A percentile compares a stretch with the other conserved stretches of the same genome.
phyloP scores from a whole-genome alignment of 2,888 invertebrate species.

The Heterodera filipjevi region DNA sequence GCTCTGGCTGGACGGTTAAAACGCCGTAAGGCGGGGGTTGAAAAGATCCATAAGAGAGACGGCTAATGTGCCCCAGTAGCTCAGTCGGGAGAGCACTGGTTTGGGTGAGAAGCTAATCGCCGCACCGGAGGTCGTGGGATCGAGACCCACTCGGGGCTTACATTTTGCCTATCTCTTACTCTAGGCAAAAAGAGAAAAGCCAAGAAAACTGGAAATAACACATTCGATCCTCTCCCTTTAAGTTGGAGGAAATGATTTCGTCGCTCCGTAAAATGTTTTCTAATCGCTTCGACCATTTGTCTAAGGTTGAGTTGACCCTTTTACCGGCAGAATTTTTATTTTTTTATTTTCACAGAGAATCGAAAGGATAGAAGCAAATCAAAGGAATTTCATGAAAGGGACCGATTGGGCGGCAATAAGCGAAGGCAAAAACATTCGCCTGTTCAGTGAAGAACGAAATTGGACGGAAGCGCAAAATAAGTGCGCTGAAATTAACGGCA shows the following conservation, averaged over 20 bases:
- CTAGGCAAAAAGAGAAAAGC: no score
- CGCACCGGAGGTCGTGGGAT: no score
- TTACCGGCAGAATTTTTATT: not conserved
- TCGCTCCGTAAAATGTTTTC: conserved; percentile 34
- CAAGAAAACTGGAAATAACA: no score
- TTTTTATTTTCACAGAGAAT: conserved; percentile 26
- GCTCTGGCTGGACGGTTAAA: no score
- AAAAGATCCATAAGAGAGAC: no score
- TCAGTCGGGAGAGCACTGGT: no score
- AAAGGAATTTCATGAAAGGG: conserved; percentile 35
- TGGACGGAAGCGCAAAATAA: conserved; percentile 37
- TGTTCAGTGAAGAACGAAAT: conserved; percentile 9
- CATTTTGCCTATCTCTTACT: no score
- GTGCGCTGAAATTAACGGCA: conserved; percentile 27
- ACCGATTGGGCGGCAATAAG: conserved; percentile 26
- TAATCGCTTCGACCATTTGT: conserved; percentile 32
- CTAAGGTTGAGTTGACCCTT: conserved; percentile 30
- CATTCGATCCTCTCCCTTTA: conserved; percentile 10
- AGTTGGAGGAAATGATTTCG: conserved; percentile 32
- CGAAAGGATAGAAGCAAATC: conserved; percentile 38
- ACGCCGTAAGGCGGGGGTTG: no score
- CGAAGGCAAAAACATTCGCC: conserved; percentile 30
- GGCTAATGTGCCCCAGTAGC: no score
- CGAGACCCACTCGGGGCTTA: no score
- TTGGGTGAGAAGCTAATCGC: no score